These are phyloP conservation scores for Gallinago stenura DNA, from an alignment of 2,797 vertebrate genomes.

Conservation along the genomic window DNA sequence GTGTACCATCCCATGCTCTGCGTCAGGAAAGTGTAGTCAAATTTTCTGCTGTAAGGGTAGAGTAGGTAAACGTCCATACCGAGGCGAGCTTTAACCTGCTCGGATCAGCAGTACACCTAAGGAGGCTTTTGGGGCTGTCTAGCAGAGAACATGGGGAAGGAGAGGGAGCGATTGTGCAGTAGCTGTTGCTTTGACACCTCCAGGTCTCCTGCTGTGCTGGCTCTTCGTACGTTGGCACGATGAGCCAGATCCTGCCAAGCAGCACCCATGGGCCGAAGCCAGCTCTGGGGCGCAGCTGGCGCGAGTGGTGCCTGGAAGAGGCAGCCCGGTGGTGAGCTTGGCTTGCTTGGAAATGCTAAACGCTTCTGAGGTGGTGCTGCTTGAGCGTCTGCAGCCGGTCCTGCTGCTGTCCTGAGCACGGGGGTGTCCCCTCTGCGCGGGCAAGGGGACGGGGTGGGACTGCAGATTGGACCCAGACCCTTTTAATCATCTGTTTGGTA, in stretches of 20 bases:
- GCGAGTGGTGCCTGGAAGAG: not conserved
- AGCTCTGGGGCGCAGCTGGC: not conserved
- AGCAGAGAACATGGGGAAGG: not conserved
- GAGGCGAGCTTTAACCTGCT: not conserved
- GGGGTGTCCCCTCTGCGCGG: accelerated
- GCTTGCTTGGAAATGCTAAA: not conserved
- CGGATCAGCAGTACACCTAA: too few relatives aligned
- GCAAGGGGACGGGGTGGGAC: not conserved
- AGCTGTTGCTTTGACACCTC: not conserved
- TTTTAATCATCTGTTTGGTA: accelerated
- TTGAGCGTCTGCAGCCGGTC: not conserved
- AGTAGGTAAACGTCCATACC: not conserved
- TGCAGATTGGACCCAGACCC: too few relatives aligned
- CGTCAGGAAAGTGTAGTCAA: too few relatives aligned
- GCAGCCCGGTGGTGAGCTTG: not conserved
- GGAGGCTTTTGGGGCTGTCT: not conserved
- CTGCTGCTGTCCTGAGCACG: not conserved
- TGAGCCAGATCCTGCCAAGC: not conserved
- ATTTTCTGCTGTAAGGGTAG: not conserved
- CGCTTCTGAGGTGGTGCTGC: not conserved
- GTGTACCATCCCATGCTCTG: not conserved
- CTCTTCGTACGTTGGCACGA: not conserved
- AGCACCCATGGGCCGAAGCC: not conserved
- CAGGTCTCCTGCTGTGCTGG: not conserved
- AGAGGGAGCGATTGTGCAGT: accelerated